phyloP scores from a whole-genome alignment of 2,888 invertebrate species.

The Campoplex capitator region DNA sequence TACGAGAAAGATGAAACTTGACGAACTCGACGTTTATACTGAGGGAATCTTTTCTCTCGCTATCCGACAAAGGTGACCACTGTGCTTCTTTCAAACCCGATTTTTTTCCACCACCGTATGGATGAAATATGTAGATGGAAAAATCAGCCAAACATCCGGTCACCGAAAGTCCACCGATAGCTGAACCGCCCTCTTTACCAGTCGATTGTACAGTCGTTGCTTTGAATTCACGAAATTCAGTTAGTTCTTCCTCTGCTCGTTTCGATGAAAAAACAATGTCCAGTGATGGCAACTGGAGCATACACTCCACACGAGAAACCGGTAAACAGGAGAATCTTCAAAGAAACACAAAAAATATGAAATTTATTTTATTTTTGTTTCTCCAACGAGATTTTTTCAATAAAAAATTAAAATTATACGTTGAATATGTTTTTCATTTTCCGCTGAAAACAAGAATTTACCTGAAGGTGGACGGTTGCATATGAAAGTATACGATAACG shows the following conservation, averaged over 20 bases:
- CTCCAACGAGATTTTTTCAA: background rate
- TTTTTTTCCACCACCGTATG: slow-evolving; percentile 96
- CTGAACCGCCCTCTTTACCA: slow-evolving; percentile 86
- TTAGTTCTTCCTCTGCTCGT: slow-evolving; percentile 91
- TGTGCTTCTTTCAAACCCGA: slow-evolving; percentile 92
- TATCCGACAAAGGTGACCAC: slow-evolving; percentile 94
- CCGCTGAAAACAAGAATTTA: slow-evolving; percentile 50
- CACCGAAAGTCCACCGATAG: slow-evolving; percentile 95
- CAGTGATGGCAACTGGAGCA: slow-evolving; percentile 97
- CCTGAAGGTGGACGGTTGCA: slow-evolving; percentile 97
- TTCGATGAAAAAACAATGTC: slow-evolving; percentile 99
- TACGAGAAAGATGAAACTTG: slow-evolving; percentile 96
- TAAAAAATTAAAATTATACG: background rate
- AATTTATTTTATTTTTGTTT: slow-evolving; percentile 11
- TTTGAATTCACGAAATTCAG: slow-evolving; percentile 83
- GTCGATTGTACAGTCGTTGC: slow-evolving; percentile 77
- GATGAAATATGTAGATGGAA: slow-evolving; percentile 99
- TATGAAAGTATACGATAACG: slow-evolving; percentile 99
- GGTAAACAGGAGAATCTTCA: slow-evolving; percentile 96
- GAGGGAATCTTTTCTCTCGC: slow-evolving; percentile 97
- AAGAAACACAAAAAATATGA: background rate
- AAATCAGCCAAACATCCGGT: slow-evolving; percentile 99
- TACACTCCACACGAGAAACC: slow-evolving; percentile 97
- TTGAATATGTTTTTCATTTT: too few relatives aligned
- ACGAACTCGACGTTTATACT: slow-evolving; percentile 99